Evolutionary conservation across 2,888 invertebrate species (phyloP).

Genomic region (Mimumesa dahlbomi): DNA sequence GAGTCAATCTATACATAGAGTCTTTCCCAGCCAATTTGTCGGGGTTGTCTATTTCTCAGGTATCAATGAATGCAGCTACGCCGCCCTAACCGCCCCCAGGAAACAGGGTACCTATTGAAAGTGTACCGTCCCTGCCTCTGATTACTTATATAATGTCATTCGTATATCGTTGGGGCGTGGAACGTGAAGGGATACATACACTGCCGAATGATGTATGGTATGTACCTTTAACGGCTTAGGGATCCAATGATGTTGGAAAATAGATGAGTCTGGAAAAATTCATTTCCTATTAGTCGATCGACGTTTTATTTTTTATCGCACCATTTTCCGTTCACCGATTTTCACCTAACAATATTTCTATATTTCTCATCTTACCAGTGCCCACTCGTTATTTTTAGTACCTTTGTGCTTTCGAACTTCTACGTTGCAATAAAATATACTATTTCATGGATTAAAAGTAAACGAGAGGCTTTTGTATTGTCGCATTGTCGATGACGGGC

Average conservation of each 20-base stretch:
- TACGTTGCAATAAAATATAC: no score
- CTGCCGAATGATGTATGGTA: conserved; percentile 44
- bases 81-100: conserved; percentile 64
- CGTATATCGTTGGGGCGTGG: conserved; percentile 69
- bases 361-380: no score
- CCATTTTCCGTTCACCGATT: no score
- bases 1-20: conserved; percentile 47
- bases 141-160: conserved; percentile 64
- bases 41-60: conserved; percentile 57
- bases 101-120: conserved; percentile 69
- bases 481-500: no score
- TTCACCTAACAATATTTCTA: no score
- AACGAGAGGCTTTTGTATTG: no score
- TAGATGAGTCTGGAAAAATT: conserved; percentile 26
- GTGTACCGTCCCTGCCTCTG: conserved; percentile 65
- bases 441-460: no score
- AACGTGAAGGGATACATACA: conserved; percentile 31
- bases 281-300: conserved; percentile 10
- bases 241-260: conserved; percentile 12
- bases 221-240: conserved; percentile 9
- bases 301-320: background rate
- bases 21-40: conserved; percentile 71
- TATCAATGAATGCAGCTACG: conserved; percentile 60
- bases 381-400: no score
- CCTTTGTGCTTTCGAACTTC: no score